Percentiles rank a stretch among this genome's conserved stretches.
Conservation (phyloP, 2,888 invertebrate genomes). For the Agonopterix arenella region DNA sequence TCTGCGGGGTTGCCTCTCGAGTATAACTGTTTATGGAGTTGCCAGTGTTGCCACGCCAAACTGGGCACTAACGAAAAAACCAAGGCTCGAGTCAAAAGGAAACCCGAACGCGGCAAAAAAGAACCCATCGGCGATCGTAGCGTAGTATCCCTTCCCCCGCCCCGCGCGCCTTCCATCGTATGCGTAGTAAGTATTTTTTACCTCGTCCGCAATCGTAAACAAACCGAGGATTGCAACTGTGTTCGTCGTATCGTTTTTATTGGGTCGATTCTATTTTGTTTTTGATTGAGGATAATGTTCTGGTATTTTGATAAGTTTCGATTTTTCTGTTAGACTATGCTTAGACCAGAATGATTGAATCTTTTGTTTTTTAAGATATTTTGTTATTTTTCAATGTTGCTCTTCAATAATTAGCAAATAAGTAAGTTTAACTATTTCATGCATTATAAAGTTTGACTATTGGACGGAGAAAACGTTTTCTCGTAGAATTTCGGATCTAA, state of each 20-base stretch:
- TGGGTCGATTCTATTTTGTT: not conserved
- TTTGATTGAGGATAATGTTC: not conserved
- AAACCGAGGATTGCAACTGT: conserved; percentile 27
- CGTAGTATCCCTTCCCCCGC: conserved; percentile 40
- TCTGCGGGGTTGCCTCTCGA: conserved; percentile 63
- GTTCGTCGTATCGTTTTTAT: conserved; percentile 22
- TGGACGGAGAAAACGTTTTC: too few species aligned
- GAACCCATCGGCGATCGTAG: conserved; percentile 27
- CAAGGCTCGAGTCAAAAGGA: conserved; percentile 39
- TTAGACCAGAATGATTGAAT: too few species aligned
- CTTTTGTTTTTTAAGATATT: too few species aligned
- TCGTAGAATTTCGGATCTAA: too few species aligned
- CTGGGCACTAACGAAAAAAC: conserved; percentile 64
- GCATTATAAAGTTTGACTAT: too few species aligned
- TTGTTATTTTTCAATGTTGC: too few species aligned
- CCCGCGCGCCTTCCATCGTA: conserved; percentile 24
- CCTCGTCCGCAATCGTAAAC: conserved; percentile 35
- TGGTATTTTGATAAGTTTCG: too few species aligned
- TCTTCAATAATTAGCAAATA: too few species aligned
- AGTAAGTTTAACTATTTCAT: too few species aligned
- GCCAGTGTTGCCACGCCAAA: conserved; percentile 64
- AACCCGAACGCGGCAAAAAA: conserved; percentile 59
- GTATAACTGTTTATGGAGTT: conserved; percentile 72
- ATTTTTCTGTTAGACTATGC: too few species aligned
- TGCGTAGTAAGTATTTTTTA: conserved; percentile 51